Percentiles rank a stretch among this genome's conserved stretches.
Conservation (phyloP, 2,888 invertebrate species). For the Myopa testacea region DNA sequence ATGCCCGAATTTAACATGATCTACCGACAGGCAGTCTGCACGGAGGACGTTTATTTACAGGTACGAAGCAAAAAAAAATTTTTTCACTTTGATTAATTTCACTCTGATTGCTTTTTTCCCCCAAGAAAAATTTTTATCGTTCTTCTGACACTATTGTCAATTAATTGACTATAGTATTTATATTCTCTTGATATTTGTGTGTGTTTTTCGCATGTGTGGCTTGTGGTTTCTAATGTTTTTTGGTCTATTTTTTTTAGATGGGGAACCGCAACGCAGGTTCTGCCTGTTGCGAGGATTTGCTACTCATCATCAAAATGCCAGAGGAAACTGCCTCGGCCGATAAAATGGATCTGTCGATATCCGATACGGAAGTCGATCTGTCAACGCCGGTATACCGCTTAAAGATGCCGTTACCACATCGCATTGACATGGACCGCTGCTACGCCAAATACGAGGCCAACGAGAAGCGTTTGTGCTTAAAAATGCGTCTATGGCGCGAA, state of each 20-base stretch:
- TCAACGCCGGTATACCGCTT: conserved; percentile 76
- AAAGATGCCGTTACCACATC: conserved; percentile 82
- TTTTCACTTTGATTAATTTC: no score
- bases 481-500: conserved; percentile 81
- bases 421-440: conserved; percentile 83
- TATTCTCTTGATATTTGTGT: not conserved
- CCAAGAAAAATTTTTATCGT: no score
- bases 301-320: conserved; percentile 81
- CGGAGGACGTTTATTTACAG: conserved; percentile 88
- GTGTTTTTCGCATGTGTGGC: not conserved
- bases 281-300: conserved; percentile 88
- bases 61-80: conserved; percentile 66
- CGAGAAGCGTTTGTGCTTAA: conserved; percentile 76
- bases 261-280: conserved; percentile 82
- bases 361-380: conserved; percentile 73
- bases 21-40: conserved; percentile 86
- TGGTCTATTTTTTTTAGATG: conserved; percentile 72
- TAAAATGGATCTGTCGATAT: conserved; percentile 80
- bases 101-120: no score
- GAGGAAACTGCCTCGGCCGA: conserved; percentile 75
- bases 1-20: conserved; percentile 82
- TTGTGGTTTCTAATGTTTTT: not conserved
- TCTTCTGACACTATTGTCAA: no score
- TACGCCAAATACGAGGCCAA: conserved; percentile 83
- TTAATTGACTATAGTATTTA: no score